A percentile compares a stretch with the other conserved stretches of the same genome.
Conservation (phyloP, 2,888 invertebrate genomes). For the Creontiades dilutus region DNA sequence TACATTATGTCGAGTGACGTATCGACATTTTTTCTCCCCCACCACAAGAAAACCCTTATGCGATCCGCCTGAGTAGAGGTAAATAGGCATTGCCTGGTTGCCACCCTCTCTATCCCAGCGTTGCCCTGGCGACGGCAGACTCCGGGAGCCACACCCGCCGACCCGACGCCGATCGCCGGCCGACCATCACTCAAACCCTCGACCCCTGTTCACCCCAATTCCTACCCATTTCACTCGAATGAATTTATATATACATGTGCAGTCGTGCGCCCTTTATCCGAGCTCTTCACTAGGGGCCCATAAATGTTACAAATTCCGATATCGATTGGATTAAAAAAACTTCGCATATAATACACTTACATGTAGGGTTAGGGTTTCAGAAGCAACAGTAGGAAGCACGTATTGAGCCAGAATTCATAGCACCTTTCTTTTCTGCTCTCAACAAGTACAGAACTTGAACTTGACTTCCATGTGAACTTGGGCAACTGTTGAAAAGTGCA, state of each 20-base stretch:
- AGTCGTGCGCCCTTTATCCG: background rate
- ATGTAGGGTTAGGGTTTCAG: no score
- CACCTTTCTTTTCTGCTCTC: no score
- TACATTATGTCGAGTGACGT: background rate
- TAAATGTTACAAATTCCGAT: no score
- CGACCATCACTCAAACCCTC: conserved; percentile 38
- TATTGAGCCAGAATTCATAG: no score
- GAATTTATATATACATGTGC: background rate
- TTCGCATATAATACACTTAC: no score
- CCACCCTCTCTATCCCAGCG: conserved; percentile 40
- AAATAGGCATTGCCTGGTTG: conserved; percentile 38
- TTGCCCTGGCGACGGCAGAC: conserved; percentile 45
- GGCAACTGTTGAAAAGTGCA: no score
- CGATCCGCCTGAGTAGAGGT: conserved; percentile 59
- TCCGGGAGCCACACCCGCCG: background rate
- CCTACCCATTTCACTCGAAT: conserved; percentile 2
- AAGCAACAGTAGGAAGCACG: no score
- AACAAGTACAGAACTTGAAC: no score
- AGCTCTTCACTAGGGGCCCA: no score
- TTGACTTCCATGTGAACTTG: no score
- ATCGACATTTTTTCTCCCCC: conserved; percentile 13
- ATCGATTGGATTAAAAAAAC: no score
- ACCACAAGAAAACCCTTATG: conserved; percentile 7
- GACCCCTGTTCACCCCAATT: conserved; percentile 23
- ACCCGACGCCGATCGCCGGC: background rate